Evolutionary conservation across 1,140 invertebrate genomes (phyloP), one percentile per base, ranked within the genome.

Genomic region (Eumaeus atala): DNA sequence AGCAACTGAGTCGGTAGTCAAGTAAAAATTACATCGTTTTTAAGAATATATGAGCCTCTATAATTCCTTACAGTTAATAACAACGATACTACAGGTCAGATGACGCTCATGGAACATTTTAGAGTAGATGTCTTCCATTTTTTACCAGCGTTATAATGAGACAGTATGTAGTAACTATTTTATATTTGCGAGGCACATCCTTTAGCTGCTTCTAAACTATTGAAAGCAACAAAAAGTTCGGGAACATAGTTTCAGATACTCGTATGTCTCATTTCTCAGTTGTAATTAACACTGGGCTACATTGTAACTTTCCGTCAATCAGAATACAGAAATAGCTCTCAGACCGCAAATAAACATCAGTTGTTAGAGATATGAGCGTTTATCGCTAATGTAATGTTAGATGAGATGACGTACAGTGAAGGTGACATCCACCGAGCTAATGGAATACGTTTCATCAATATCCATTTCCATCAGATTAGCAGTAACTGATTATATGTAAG

Each of bases 311-410:
- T 51, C 54, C 60, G 54, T 54, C 42, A 18, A 53, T 21, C 12
- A 59, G 47, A 49, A 49, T 53, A 56, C 51, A 63, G 58, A 56
- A 63, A 63, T 58, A 66, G 59, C 50, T 51, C 34, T 28, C 37
- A 49, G 28, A 64, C 62, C 61, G 55, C 62, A 64, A 59, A 47
- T 54, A 58, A 60, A 61, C 62, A 61, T 61, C 48, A 61, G 47
- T 58, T 59, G 64, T 61, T 55, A 63, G 54, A 56, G 53, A 63
- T 58, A 60, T 44, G 28, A 58, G 52, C 54, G 55, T 51, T 59
- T 59, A 63, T 67, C 56, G 51, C 54, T 63, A 50, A 58, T 61
- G 56, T 53, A 52, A 54, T 34, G 54, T 64, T 55, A 54, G 40
- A 44, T 21, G 28, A 11, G 33, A 33, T 51, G 14, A 36, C 14